Conservation (phyloP, 2,113 vertebrate genomes). For the Sinocyclocheilus maitianheensis region DNA sequence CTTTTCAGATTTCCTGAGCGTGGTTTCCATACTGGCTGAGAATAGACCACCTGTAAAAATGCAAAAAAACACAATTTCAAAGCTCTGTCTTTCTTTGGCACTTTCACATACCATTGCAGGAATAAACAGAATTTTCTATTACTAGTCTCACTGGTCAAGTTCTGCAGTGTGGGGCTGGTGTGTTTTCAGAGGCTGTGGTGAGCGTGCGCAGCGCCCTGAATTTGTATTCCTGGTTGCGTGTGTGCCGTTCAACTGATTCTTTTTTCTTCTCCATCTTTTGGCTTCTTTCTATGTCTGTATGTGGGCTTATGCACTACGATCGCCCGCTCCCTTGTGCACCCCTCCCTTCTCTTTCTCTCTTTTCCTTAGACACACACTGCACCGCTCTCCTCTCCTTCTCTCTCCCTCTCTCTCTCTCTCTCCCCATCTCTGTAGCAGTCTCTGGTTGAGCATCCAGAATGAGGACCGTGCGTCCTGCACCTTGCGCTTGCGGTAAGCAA, state of each 20-base stretch:
- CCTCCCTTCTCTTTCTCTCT: conserved; percentile 47
- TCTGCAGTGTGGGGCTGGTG: conserved; percentile 69
- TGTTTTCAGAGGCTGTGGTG: conserved; percentile 66
- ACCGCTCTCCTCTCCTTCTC: conserved; percentile 45
- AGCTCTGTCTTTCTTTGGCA: conserved; percentile 33
- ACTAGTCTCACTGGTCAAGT: conserved; percentile 57
- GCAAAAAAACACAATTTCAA: neutral
- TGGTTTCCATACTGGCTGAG: conserved; percentile 15
- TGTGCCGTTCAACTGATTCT: conserved; percentile 35
- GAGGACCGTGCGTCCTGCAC: conserved; percentile 62
- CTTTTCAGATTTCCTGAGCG: conserved; percentile 59
- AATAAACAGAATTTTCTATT: conserved; percentile 42
- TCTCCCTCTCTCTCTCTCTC: conserved; percentile 45
- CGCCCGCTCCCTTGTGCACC: conserved; percentile 40
- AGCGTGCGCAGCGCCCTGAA: conserved; percentile 62
- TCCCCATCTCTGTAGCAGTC: conserved; percentile 61
- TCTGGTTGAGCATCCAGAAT: conserved; percentile 70
- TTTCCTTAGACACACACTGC: conserved; percentile 57
- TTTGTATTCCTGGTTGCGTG: conserved; percentile 66
- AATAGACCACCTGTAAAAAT: conserved; percentile 12
- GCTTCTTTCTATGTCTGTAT: conserved; percentile 65
- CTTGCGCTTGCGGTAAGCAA: conserved; percentile 57
- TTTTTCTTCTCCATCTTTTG: conserved; percentile 52
- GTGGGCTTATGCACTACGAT: conserved; percentile 45
- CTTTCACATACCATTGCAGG: conserved; percentile 52